Conservation (phyloP, 2,888 invertebrate genomes). For the Hymenopus coronatus region DNA sequence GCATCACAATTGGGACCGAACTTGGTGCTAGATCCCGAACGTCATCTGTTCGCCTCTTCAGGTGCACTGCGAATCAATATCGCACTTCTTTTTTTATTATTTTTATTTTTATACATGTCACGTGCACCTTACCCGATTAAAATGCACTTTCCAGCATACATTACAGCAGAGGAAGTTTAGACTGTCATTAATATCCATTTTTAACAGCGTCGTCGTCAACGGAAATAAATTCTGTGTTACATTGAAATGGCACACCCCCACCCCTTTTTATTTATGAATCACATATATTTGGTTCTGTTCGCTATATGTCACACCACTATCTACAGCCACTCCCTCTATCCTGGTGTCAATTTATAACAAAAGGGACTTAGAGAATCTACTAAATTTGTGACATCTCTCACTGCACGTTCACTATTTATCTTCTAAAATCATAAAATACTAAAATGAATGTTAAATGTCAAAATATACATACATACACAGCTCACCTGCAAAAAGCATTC, state of each 20-base stretch:
- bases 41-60: not conserved
- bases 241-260: not conserved
- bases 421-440: too few relatives aligned
- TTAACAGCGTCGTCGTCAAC: not conserved
- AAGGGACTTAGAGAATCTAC: not conserved
- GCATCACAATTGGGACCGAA: too few relatives aligned
- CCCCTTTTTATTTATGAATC: not conserved
- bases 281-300: not conserved
- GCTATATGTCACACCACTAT: not conserved
- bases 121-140: not conserved
- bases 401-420: too few relatives aligned
- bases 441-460: too few relatives aligned
- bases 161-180: not conserved
- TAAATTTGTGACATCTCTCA: not conserved
- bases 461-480: too few relatives aligned
- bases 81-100: not conserved
- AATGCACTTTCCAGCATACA: not conserved
- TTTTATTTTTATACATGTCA: not conserved
- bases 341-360: not conserved
- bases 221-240: not conserved
- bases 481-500: too few relatives aligned
- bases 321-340: not conserved
- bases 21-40: not conserved
- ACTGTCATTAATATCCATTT: not conserved
- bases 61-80: not conserved